Base-by-base conservation (phyloP, 2,888 invertebrate genomes). In the Idaea dimidiata region DNA sequence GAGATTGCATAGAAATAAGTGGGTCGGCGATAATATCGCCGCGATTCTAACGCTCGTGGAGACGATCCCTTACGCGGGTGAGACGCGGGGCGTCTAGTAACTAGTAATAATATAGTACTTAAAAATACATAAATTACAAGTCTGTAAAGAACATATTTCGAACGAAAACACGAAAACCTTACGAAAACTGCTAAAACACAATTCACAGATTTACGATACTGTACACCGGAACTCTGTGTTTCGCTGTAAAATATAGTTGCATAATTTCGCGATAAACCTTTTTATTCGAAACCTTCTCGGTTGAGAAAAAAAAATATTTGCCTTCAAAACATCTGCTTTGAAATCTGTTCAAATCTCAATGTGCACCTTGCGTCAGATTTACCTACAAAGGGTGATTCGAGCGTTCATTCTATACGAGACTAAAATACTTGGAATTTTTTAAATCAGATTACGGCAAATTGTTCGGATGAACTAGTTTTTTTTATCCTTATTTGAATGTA, bases 401-500 rank as follows among this genome's bases (percentile, higher is more conserved):
- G 60, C 59, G 59, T 54, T 64, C 70, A 64, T 58, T n/a, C 64
- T 70, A 65, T 62, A 70, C 64, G 65, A 57, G 59, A 56, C 60
- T 66, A 58, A 67, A 67, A 64, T 67, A 64, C 60, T 68, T 68
- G 59, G 61, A 61, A 63, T 59, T 65, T 43, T 62, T 61, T 66
- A 68, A 71, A 70, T 65, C 43, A 59, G 67, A 72, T 72, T 71
- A 70, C 62, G 62, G 67, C 54, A 60, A 64, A 63, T 63, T 68
- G 68, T 64, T 63, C 67, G 64, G 66, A 64, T 66, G 61, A 65
- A 62, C 62, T 63, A 58, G 63, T 63, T 67, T 61, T 62, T 65
- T 61, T 66, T 61, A 61, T 65, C 60, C n/a, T 31, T 53, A 32
- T 53, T 60, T 31, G 17, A 58, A 43, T 62, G 57, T 59, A 59